phyloP scores from a whole-genome alignment of 2,113 vertebrate species.

The Rissa tridactyla region DNA sequence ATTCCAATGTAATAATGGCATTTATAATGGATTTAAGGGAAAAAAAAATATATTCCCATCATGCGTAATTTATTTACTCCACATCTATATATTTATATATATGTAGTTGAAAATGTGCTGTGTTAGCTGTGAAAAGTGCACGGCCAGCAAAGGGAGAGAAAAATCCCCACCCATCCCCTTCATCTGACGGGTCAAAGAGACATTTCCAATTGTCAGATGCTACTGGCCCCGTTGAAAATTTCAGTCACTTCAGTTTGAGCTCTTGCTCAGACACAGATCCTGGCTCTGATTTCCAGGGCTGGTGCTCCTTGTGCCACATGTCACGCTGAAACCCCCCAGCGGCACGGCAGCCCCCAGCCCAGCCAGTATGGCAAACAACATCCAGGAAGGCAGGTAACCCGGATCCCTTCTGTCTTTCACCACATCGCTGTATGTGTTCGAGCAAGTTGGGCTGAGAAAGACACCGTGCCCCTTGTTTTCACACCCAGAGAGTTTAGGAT shows the following conservation, averaged over 20 bases:
- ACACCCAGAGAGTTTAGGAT: background rate
- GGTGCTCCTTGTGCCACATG: fast-evolving
- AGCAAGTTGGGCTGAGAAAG: background rate
- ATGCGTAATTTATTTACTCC: slow-evolving; percentile 20
- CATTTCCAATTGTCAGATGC: background rate
- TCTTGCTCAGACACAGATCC: background rate
- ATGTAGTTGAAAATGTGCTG: background rate
- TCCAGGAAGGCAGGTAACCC: fast-evolving
- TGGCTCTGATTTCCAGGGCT: background rate
- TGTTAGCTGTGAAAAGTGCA: background rate
- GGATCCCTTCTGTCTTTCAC: background rate
- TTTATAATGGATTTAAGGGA: slow-evolving; percentile 11
- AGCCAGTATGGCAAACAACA: fast-evolving
- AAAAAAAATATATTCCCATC: background rate
- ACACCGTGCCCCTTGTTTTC: background rate
- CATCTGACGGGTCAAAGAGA: background rate
- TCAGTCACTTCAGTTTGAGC: background rate
- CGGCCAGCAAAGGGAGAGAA: background rate
- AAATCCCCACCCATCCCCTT: background rate
- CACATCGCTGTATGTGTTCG: fast-evolving
- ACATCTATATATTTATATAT: background rate
- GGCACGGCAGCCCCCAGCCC: background rate
- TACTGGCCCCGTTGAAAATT: background rate
- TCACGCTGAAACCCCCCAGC: fast-evolving
- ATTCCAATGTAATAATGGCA: background rate